Evolutionary conservation across 2,113 vertebrate species (phyloP), one percentile per base, ranked within the genome.

Genomic region (Uria aalge): DNA sequence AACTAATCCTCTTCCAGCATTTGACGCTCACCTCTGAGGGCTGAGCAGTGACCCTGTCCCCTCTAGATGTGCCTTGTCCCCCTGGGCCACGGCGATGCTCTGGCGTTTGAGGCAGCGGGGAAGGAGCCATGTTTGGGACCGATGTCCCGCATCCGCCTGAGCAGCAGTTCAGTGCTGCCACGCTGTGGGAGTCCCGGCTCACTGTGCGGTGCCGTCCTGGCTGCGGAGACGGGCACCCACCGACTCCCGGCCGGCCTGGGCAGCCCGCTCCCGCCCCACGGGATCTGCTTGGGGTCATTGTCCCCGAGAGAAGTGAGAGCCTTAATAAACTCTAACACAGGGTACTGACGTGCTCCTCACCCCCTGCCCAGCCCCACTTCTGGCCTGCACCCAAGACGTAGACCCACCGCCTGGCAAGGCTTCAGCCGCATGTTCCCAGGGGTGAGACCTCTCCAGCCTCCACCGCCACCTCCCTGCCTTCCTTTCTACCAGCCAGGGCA

Each of bases 251-350:
- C 32, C 4, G 0, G 11, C 43, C 29, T 2, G 8, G 27, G 40
- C 45, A 26, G 40, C 71, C 23, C 0, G 0, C 18, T 64, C 26
- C n/a, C 8, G 2, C 12, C 21, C 32, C 11, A 0, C 0, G 0
- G 57, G 24, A 22, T 59, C 32, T 45, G 36, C 72, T 36, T 2
- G 0, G 20, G 9, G 20, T 6, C 4, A 2, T 57, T 73, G 48
- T 23, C 9, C 34, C 18, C 0, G 0, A 15, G 11, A 4, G 9
- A 72, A 45, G 32, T 3, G 27, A 41, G 34, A 40, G 8, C 56
- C n/a, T 41, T 19, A 9, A 57, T 10, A 41, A 29, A 16, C 21
- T 81, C 38, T 26, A 19, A 57, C 1, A 9, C 11, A 34, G 40
- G 22, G 26, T 17, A 11, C 20, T 3, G 5, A 41, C 9, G 20